Percentiles rank a stretch among this genome's conserved stretches.
phyloP scores from a whole-genome alignment of 64 coral and sea anemone species.

The Montipora cactus region DNA sequence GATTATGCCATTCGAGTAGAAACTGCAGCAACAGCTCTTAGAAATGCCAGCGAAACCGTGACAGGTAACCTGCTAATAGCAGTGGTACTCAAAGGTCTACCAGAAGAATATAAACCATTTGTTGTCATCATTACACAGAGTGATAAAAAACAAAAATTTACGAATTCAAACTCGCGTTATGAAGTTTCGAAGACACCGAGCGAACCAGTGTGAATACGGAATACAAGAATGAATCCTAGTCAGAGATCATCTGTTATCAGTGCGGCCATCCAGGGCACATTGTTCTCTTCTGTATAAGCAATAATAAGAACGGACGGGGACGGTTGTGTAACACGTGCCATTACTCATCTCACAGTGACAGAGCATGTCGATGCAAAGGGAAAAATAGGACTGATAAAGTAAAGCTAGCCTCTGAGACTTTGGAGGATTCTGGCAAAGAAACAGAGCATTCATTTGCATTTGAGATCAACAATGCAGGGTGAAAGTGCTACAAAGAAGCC shows the following conservation, averaged over 20 bases:
- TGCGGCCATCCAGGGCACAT: slow-evolving; percentile 32
- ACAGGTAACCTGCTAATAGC: slow-evolving; percentile 34
- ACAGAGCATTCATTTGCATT: slow-evolving; percentile 45
- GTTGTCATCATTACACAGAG: slow-evolving; percentile 30
- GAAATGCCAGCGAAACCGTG: slow-evolving; percentile 30
- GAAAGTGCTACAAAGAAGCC: too few relatives aligned
- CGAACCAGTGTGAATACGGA: slow-evolving; percentile 11
- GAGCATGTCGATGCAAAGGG: slow-evolving; percentile 35
- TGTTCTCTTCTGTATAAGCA: slow-evolving; percentile 12
- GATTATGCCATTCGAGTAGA: not conserved
- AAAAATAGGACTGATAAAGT: slow-evolving; percentile 43
- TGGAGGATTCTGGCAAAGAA: not conserved
- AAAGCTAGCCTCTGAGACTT: slow-evolving; percentile 39
- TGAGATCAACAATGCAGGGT: not conserved
- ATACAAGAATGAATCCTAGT: slow-evolving; percentile 16
- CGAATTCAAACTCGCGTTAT: not conserved
- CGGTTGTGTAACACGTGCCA: slow-evolving; percentile 30
- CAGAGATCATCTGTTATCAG: not conserved
- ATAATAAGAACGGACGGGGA: slow-evolving; percentile 1
- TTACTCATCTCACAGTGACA: slow-evolving; percentile 38
- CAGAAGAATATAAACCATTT: slow-evolving; percentile 22
- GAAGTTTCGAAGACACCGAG: slow-evolving; percentile 3
- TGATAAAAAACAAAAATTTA: slow-evolving; percentile 37
- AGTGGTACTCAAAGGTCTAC: not conserved
- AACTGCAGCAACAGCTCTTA: slow-evolving; percentile 15